A percentile compares a stretch with the other conserved stretches of the same genome.
Conservation (phyloP, 1,140 invertebrate species). For the Pogonus chalceus region DNA sequence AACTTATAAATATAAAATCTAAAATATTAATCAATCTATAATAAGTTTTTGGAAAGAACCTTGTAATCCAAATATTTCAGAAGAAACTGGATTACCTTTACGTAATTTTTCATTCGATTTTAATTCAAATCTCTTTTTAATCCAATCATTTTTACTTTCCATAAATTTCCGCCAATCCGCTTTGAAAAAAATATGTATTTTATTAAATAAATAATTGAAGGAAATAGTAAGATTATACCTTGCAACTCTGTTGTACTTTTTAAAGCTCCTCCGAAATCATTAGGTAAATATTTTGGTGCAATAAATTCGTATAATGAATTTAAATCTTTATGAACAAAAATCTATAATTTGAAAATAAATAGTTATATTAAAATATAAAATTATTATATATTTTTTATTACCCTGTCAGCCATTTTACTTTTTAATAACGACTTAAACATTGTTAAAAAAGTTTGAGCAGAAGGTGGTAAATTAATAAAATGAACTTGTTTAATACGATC, state of each 20-base stretch:
- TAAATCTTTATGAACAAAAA: background rate
- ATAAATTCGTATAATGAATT: background rate
- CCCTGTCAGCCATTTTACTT: background rate
- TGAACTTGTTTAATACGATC: background rate
- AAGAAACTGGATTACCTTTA: background rate
- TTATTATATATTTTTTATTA: background rate
- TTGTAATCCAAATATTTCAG: background rate
- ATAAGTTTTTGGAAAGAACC: background rate
- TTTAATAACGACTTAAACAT: background rate
- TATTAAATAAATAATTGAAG: background rate
- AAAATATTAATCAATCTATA: background rate
- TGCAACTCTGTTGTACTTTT: background rate
- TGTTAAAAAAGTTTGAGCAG: background rate
- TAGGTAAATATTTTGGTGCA: background rate
- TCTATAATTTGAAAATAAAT: background rate
- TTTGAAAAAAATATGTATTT: background rate
- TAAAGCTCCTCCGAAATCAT: background rate
- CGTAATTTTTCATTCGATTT: background rate
- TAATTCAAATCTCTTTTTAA: background rate
- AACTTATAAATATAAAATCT: background rate
- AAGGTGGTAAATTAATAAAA: background rate
- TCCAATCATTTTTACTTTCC: background rate
- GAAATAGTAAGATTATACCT: background rate
- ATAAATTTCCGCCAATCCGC: background rate
- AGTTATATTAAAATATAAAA: background rate